Conservation (phyloP, 2,888 invertebrate species). For the Gonocerus acuteangulatus region DNA sequence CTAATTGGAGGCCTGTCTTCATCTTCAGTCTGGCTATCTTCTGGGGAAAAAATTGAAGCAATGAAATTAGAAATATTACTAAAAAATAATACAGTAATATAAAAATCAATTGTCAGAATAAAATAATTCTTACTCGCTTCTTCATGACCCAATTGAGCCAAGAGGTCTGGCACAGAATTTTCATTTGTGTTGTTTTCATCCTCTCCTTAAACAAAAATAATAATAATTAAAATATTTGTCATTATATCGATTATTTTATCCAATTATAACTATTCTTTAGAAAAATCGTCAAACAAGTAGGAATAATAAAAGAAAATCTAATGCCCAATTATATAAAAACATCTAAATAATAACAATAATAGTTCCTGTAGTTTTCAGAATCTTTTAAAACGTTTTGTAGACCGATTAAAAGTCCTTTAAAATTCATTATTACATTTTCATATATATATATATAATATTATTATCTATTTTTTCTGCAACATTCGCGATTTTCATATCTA, state of each 20-base stretch:
- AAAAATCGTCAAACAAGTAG: too few species aligned
- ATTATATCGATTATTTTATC: not conserved
- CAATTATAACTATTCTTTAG: not conserved
- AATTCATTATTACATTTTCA: too few species aligned
- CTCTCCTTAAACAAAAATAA: constrained; percentile 1
- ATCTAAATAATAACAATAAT: too few species aligned
- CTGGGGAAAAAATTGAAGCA: constrained; percentile 16
- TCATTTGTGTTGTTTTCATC: not conserved
- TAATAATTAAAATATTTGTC: not conserved
- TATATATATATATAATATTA: too few species aligned
- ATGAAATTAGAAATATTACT: constrained; percentile 2
- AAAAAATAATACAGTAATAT: not conserved
- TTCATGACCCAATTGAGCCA: constrained; percentile 27
- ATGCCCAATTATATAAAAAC: too few species aligned
- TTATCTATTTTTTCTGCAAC: too few species aligned
- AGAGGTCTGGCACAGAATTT: constrained; percentile 28
- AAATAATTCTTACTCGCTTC: constrained; percentile 14
- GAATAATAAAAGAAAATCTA: too few species aligned
- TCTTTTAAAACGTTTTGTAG: too few species aligned
- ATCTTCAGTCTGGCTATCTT: not conserved
- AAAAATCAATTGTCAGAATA: not conserved
- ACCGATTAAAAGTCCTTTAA: too few species aligned
- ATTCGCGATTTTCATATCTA: too few species aligned
- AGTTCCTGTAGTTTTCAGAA: too few species aligned
- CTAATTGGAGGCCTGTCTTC: constrained; percentile 5